Evolutionary conservation across 1,140 invertebrate genomes (phyloP), one percentile per base, ranked within the genome.

Genomic region (Holcopasites calliopsidis): DNA sequence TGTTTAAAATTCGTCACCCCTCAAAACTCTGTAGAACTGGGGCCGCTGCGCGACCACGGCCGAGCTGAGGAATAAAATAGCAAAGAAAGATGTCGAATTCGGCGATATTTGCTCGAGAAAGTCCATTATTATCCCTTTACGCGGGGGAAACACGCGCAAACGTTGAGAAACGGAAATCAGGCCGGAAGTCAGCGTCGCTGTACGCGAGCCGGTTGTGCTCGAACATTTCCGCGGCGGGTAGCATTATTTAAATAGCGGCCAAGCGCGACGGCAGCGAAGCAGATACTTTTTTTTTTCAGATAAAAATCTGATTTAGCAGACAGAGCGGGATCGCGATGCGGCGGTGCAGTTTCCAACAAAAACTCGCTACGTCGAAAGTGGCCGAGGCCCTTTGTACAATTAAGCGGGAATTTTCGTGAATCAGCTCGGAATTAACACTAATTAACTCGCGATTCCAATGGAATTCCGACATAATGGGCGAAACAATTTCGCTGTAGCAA

Each of bases 301-400:
- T 23, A 7, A 58, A 69, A 68, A 74, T 58, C 40, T 69, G 31
- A 33, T 69, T 75, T 68, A 57, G 16, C 50, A 35, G 21, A 52
- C 60, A 40, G 7, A 21, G 0, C 21, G 31, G 10, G 47, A 13
- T 33, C 42, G 3, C 21, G 11, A 4, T n/a, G 50, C 16, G n/a
- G 21, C 7, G 3, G 8, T 28, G 10, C 23, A 1, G 26, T 40
- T 75, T 50, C 60, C 16, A 40, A 26, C 26, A 26, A 40, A 60
- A 69, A 50, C 35, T 52, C 42, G 50, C 58, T 42, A 58, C 8
- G 42, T 10, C 13, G 52, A 31, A 75, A 58, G 54, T 49, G 68
- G 33, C 61, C 62, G 18, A 31, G 60, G n/a, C 54, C 33, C 64
- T 75, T 75, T 75, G 73, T 69, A 38, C 73, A 75, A 75, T 75